A percentile compares a stretch with the other conserved stretches of the same genome.
Conservation (phyloP, 2,888 invertebrate species). For the Sarcophaga caerulescens region DNA sequence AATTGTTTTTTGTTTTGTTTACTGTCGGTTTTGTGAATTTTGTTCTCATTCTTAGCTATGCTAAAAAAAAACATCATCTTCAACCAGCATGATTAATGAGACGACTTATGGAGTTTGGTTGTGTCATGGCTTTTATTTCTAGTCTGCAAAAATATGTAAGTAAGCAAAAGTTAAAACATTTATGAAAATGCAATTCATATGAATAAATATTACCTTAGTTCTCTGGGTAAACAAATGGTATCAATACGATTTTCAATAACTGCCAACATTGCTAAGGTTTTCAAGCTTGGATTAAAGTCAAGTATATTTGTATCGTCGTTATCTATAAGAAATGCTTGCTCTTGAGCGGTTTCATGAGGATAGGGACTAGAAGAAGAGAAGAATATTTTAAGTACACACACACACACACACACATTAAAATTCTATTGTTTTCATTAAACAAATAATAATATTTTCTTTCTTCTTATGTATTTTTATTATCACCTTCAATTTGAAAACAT, state of each 20-base stretch:
- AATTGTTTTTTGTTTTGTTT: background rate
- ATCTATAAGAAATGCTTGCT: constrained; percentile 83
- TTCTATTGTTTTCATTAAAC: too few species aligned
- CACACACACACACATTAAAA: too few species aligned
- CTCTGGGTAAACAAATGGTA: constrained; percentile 84
- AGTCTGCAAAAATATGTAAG: constrained; percentile 82
- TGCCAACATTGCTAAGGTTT: constrained; percentile 86
- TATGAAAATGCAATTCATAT: background rate
- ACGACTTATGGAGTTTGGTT: constrained; percentile 86
- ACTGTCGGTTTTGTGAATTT: constrained; percentile 29
- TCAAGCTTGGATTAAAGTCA: constrained; percentile 89
- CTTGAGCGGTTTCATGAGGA: constrained; percentile 66
- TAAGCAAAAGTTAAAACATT: background rate
- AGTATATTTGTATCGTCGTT: constrained; percentile 92
- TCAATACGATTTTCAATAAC: constrained; percentile 86
- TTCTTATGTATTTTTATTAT: too few species aligned
- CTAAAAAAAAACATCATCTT: constrained; percentile 20
- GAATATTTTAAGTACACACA: background rate
- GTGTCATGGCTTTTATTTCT: constrained; percentile 87
- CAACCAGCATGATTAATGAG: constrained; percentile 80
- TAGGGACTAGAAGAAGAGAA: constrained; percentile 60
- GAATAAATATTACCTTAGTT: constrained; percentile 83
- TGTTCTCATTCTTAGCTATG: background rate
- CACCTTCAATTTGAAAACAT: too few species aligned
- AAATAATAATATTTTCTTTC: too few species aligned